phyloP scores from a whole-genome alignment of 2,888 invertebrate species.

The Tachina fera region DNA sequence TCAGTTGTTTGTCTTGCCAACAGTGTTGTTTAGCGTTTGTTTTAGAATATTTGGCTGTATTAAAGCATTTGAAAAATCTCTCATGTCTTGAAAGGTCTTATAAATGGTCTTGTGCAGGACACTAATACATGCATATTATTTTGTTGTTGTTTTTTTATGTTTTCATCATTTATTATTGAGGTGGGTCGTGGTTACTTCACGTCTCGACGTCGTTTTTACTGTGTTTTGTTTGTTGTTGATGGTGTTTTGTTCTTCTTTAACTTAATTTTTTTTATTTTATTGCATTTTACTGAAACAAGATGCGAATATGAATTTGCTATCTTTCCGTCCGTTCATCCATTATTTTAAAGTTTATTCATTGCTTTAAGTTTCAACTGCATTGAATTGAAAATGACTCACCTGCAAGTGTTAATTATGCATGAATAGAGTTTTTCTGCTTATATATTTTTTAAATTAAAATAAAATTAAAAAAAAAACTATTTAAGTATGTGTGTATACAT shows the following conservation, averaged over 20 bases:
- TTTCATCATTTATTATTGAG: slow-evolving; percentile 36
- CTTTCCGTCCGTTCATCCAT: not conserved
- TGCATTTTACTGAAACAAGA: slow-evolving; percentile 41
- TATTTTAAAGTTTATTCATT: slow-evolving; percentile 5
- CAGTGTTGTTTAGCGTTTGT: too few species aligned
- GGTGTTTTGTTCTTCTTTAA: slow-evolving; percentile 12
- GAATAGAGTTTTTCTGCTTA: slow-evolving; percentile 2
- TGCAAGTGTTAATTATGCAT: slow-evolving; percentile 27
- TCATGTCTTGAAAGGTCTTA: too few species aligned
- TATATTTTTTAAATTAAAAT: slow-evolving; percentile 28
- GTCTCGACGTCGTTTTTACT: slow-evolving; percentile 21
- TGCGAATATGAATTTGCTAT: slow-evolving; percentile 23
- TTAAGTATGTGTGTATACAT: too few species aligned
- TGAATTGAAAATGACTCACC: slow-evolving; percentile 35
- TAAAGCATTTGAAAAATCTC: too few species aligned
- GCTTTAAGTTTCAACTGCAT: slow-evolving; percentile 2
- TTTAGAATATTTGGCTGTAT: too few species aligned
- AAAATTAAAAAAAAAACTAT: not conserved
- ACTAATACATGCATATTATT: slow-evolving; percentile 14
- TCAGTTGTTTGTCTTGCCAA: too few species aligned
- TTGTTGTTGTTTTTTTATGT: slow-evolving; percentile 6
- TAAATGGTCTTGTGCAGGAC: too few species aligned
- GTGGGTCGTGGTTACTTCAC: slow-evolving; percentile 56
- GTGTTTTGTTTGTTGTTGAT: slow-evolving; percentile 3
- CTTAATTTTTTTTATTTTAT: slow-evolving; percentile 18